phyloP scores from a whole-genome alignment of 2,797 vertebrate species.

The Pampus argenteus region DNA sequence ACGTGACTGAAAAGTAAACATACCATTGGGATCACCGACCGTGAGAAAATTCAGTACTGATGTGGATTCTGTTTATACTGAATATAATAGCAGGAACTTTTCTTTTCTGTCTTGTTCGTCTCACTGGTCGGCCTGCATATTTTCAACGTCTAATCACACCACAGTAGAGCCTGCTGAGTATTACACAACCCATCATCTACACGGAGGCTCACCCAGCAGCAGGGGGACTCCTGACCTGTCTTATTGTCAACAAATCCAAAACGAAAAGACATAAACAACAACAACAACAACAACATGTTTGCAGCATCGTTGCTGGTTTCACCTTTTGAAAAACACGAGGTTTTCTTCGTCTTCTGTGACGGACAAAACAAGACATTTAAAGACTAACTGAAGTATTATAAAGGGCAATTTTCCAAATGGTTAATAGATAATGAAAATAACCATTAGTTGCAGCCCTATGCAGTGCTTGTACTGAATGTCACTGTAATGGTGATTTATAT shows the following conservation, averaged over 20 bases:
- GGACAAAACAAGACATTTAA: no score
- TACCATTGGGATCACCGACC: neutral
- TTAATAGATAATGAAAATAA: no score
- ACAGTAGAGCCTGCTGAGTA: neutral
- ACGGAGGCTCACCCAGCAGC: neutral
- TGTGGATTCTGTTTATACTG: conserved; percentile 21
- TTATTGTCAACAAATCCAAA: neutral
- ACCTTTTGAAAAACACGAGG: no score
- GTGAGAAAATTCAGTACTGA: conserved; percentile 38
- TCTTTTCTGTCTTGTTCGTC: conserved; percentile 2
- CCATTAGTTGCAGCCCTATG: no score
- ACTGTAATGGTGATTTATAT: no score
- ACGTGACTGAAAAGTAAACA: neutral
- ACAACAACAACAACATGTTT: no score
- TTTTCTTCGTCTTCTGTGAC: no score
- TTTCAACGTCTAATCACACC: conserved; percentile 11
- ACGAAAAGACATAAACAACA: neutral
- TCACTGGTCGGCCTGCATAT: conserved; percentile 44
- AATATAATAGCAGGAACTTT: conserved; percentile 11
- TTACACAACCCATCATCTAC: neutral
- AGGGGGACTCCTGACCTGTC: neutral
- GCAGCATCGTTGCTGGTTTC: neutral
- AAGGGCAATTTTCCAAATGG: no score
- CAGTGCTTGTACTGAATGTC: no score
- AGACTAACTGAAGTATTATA: no score